phyloP scores from a whole-genome alignment of 2,113 vertebrate species.

The Elachura formosa region DNA sequence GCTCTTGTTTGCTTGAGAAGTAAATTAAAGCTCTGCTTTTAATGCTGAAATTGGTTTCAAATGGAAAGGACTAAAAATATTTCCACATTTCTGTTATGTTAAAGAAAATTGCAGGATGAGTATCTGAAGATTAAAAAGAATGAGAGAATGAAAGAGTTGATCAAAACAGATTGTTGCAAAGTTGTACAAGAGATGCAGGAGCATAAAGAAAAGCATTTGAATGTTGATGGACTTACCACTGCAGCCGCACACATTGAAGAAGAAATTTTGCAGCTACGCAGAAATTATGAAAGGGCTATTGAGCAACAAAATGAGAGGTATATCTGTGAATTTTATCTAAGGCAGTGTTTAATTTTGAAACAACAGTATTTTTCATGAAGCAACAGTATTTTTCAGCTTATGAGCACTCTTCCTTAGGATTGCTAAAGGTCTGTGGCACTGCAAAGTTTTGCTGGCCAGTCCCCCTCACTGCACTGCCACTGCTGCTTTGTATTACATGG shows the following conservation, averaged over 20 bases:
- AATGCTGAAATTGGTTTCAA: background rate
- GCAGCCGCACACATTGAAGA: slow-evolving; percentile 72
- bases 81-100: background rate
- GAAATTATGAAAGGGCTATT: slow-evolving; percentile 70
- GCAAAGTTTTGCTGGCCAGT: fast-evolving
- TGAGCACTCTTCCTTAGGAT: background rate
- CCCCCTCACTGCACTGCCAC: background rate
- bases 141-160: slow-evolving; percentile 68
- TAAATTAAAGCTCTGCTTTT: background rate
- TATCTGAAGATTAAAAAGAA: slow-evolving; percentile 76
- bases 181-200: slow-evolving; percentile 57
- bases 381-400: background rate
- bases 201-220: slow-evolving; percentile 73
- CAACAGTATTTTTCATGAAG: too few relatives aligned
- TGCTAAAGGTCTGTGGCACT: background rate
- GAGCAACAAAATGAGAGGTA: slow-evolving; percentile 81
- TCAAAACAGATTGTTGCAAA: slow-evolving; percentile 75
- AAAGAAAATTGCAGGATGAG: slow-evolving; percentile 79
- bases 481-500: background rate
- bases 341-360: background rate
- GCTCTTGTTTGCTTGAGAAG: background rate
- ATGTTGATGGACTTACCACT: slow-evolving; percentile 71
- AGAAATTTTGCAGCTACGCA: slow-evolving; percentile 71
- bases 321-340: background rate
- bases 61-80: background rate